phyloP scores from a whole-genome alignment of 2,797 vertebrate genomes.

The Poliocrania exsul region DNA sequence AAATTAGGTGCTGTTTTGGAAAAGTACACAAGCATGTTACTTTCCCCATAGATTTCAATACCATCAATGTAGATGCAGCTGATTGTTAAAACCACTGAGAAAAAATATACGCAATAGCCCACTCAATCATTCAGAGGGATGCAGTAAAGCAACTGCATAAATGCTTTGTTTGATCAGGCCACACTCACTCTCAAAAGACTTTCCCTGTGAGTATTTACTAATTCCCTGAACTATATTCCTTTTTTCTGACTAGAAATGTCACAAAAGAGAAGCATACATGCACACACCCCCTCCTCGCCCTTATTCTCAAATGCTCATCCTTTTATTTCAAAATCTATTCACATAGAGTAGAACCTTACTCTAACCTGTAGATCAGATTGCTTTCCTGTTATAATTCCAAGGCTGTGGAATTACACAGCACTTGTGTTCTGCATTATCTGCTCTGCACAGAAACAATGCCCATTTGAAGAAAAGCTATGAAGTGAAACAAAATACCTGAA shows the following conservation, averaged over 20 bases:
- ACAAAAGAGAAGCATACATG: neutral
- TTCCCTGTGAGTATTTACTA: neutral
- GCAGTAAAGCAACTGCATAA: neutral
- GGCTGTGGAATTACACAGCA: neutral
- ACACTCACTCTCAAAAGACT: neutral
- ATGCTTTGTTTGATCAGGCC: neutral
- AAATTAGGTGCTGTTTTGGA: neutral
- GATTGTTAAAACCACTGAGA: neutral
- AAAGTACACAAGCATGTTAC: neutral
- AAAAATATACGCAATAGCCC: neutral
- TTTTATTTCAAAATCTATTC: neutral
- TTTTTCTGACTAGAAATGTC: neutral
- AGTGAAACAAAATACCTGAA: conserved; percentile 79
- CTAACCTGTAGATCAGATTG: neutral
- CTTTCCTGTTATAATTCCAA: neutral
- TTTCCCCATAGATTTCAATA: neutral
- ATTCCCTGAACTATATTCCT: neutral
- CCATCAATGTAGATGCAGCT: neutral
- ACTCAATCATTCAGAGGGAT: neutral
- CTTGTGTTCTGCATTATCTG: neutral
- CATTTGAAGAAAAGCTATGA: neutral
- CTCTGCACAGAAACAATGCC: neutral
- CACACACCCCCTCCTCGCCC: neutral
- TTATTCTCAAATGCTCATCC: neutral
- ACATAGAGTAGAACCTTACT: neutral